Evolutionary conservation across 2,888 invertebrate species (phyloP), one percentile per base, ranked within the genome.

Genomic region (Yponomeuta sedellus): DNA sequence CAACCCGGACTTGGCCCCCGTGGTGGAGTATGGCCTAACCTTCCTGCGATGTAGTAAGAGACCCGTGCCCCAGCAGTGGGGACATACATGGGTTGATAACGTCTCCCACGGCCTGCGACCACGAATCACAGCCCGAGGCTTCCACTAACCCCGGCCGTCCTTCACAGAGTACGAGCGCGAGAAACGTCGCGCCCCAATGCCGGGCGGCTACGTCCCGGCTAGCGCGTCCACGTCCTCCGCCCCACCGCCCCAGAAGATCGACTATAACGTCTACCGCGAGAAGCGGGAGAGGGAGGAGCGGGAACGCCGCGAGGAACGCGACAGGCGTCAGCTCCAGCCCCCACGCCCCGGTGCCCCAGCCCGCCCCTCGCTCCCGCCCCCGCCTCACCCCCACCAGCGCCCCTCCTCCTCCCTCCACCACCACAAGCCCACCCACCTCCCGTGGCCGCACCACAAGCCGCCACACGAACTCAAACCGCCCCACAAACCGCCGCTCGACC

Each of bases 211-310:
- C 72, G 88, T 90, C 1, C 89, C 91, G 4, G 58, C 66, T 44
- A n/a, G 83, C 67, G 72, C 87, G 34, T 75, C 83, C 66, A 77
- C 83, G 66, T 72, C 88, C 39, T 75, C 83, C 66, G 77, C 86
- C 67, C 78, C 90, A 34, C 81, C 85, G 64, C 89, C 90, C 2
- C 92, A 93, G 72, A 92, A 92, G 73, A 91, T 92, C 66, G 92
- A 92, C 75, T 92, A 93, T 72, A 92, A 93, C 67, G 91, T 94
- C 11, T 94, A 94, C 77, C 86, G 94, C 25, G 94, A 94, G 76
- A 94, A 94, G 75, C 89, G 93, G 64, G 94, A 94, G 73, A 86
- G 93, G 40, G 83, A 93, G 69, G 93, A 93, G 67, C 77, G 92
- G 1, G 93, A 93, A 67, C 81, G 92, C 69, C 75, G 88, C 25